A percentile compares a stretch with the other conserved stretches of the same genome.
Evolutionary conservation across 2,888 invertebrate genomes (phyloP).

Genomic region (Tortrix viridana): DNA sequence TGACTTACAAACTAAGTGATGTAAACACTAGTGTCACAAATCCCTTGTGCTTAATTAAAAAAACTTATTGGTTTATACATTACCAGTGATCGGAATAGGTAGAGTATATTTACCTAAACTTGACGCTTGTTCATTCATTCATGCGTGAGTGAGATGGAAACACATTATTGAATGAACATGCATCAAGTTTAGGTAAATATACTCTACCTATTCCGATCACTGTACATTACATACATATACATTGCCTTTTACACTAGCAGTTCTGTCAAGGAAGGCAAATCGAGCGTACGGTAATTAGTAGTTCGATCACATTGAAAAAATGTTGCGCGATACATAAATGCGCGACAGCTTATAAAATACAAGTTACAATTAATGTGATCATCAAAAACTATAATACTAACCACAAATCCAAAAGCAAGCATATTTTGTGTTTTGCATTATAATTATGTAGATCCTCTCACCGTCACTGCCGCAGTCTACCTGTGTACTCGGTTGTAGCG

Average conservation of each 20-base stretch:
- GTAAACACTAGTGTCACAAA: constrained; percentile 13
- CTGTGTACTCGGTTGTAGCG: too few species aligned
- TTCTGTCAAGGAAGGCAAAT: not conserved
- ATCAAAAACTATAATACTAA: not conserved
- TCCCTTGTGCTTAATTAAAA: constrained; percentile 8
- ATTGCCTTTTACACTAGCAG: not conserved
- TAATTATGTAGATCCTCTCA: not conserved
- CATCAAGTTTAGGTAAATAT: too few species aligned
- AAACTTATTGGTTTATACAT: constrained; percentile 9
- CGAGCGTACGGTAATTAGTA: not conserved
- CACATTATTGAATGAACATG: too few species aligned
- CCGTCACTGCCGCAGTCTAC: not conserved
- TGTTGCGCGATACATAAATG: not conserved
- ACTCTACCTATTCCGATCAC: too few species aligned
- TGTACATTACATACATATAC: too few species aligned
- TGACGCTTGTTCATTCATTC: too few species aligned
- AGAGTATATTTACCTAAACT: too few species aligned
- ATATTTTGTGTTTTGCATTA: not conserved
- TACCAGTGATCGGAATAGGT: too few species aligned
- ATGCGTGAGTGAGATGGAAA: too few species aligned
- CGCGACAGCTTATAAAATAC: not conserved
- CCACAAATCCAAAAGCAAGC: not conserved
- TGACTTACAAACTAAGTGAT: constrained; percentile 14
- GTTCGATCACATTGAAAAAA: not conserved
- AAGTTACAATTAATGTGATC: not conserved